These are phyloP conservation scores for Rotaria socialis DNA, from an alignment of 2,888 invertebrate species.

Conservation along the genomic window DNA sequence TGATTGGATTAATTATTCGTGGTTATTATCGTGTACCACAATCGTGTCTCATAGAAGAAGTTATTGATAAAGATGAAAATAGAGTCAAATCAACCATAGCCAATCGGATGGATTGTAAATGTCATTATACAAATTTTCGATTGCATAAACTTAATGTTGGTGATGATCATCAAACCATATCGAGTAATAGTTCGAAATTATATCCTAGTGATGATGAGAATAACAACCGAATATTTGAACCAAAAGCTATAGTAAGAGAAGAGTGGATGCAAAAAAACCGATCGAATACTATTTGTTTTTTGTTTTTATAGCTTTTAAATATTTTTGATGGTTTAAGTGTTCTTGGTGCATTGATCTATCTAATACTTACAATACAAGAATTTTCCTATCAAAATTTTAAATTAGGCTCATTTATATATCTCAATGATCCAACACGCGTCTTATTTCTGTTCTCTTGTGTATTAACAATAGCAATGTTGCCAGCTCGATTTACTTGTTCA, in stretches of 20 bases:
- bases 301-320: slow-evolving; percentile 63
- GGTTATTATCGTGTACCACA: not conserved
- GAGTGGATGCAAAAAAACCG: not conserved
- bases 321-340: slow-evolving; percentile 74
- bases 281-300: slow-evolving; percentile 24
- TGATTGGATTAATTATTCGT: slow-evolving; percentile 1
- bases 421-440: slow-evolving; percentile 59
- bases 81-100: not conserved
- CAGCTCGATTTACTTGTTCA: slow-evolving; percentile 75
- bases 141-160: not conserved
- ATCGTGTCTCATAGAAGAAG: not conserved
- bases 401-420: slow-evolving; percentile 90
- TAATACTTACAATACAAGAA: slow-evolving; percentile 78
- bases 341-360: slow-evolving; percentile 76
- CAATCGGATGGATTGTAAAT: slow-evolving; percentile 4
- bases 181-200: not conserved
- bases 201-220: not conserved
- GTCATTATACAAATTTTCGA: slow-evolving; percentile 45
- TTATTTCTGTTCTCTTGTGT: slow-evolving; percentile 34
- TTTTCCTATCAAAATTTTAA: slow-evolving; percentile 82
- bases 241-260: not conserved
- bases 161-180: not conserved
- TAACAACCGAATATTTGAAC: not conserved
- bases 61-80: slow-evolving; percentile 25
- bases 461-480: slow-evolving; percentile 65